Evolutionary conservation across 2,797 vertebrate genomes (phyloP).

Genomic region (Macroramphosus scolopax): DNA sequence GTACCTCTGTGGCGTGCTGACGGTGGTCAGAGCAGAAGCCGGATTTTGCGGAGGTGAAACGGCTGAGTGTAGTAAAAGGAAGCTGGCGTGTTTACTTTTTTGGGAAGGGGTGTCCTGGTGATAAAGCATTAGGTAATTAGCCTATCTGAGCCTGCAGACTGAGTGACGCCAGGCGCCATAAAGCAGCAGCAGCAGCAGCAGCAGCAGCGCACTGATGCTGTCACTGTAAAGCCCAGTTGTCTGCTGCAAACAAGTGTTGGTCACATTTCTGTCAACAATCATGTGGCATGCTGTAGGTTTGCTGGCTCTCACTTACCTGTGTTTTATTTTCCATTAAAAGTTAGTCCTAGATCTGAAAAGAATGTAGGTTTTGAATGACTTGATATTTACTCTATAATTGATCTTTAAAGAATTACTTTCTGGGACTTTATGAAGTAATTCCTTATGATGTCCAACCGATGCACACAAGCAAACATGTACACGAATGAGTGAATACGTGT

Average conservation of each 20-base stretch:
- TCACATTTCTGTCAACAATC: constrained; percentile 12
- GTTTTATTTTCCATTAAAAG: no score
- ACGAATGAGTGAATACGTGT: no score
- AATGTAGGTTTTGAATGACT: no score
- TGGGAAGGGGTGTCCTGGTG: constrained; percentile 61
- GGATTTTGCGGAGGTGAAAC: not conserved
- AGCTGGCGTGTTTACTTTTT: constrained; percentile 71
- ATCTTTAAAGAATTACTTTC: no score
- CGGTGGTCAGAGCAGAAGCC: not conserved
- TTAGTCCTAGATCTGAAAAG: no score
- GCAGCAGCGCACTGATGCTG: constrained; percentile 46
- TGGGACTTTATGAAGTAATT: no score
- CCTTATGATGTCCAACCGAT: no score
- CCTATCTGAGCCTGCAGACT: constrained; percentile 84
- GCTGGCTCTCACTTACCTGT: constrained; percentile 13
- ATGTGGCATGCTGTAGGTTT: not conserved
- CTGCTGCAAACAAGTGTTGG: constrained; percentile 17
- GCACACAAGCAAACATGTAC: no score
- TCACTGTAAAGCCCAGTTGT: constrained; percentile 57
- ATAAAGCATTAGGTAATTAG: constrained; percentile 81
- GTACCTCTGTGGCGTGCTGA: constrained; percentile 29
- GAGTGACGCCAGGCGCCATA: constrained; percentile 85
- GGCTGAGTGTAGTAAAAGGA: constrained; percentile 44
- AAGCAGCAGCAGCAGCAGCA: constrained; percentile 47
- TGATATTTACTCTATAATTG: no score